Base-by-base conservation (phyloP, 2,113 vertebrate genomes). In the Chaenogobius annularis region DNA sequence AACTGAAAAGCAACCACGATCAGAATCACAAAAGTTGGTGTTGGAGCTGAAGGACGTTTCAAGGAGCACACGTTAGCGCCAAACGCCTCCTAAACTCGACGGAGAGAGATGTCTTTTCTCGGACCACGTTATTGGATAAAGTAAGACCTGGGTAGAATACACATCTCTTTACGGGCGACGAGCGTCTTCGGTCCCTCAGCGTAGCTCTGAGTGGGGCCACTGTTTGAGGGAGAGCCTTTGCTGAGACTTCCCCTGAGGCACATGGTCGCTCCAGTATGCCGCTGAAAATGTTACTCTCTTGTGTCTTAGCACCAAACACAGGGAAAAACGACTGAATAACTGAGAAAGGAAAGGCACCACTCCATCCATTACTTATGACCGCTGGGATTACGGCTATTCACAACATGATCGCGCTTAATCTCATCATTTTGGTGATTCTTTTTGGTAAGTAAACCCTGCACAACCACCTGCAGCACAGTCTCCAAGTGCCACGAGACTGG, bases 351-450 rank as follows among this genome's bases (percentile, higher is more conserved):
- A 35, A 26, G 71, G 47, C 47, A 54, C 43, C 50, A 65, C 23
- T 58, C 69, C 66, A 2, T 70, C 67, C 64, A 26, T 47, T 44
- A 12, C 69, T 43, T 61, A 61, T 65, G 81, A 75, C 63, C 17
- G 65, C 79, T 70, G 68, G 86, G 80, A 90, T 86, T 82, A 77
- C 71, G 37, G 47, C 67, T 66, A 73, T 61, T 75, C 79, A 70
- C 80, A 84, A 87, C 61, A 93, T 92, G 93, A 85, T 89, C 83
- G 83, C 90, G 59, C 77, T 90, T 12, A 78, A 79, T 77, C 71
- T 90, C 80, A 31, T 93, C 84, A 84, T 83, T 70, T 26, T 92
- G 73, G 62, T 92, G 71, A 78, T 91, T 76, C 72, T 92, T 73
- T 70, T 88, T 47, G 93, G 92, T 93, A 78, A 93, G 93, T 93